Percentiles rank a stretch among this genome's conserved stretches.
Conservation (phyloP, 1,140 invertebrate species). For the Sycophaga agraensis region DNA sequence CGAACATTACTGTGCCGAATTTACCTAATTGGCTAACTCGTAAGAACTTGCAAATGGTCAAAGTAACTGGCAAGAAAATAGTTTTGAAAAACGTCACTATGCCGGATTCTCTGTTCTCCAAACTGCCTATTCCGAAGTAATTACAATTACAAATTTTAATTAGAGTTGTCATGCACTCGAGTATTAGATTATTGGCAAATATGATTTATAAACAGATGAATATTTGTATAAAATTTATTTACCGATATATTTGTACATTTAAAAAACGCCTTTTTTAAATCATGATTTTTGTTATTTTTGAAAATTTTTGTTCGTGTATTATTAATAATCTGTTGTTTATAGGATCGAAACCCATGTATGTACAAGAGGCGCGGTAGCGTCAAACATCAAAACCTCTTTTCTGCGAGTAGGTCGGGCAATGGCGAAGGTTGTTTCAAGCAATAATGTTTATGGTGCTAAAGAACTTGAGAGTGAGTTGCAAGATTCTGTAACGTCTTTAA, state of each 20-base stretch:
- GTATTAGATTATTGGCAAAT: too few species aligned
- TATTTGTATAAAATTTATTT: too few species aligned
- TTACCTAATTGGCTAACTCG: conserved; percentile 35
- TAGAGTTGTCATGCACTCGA: too few species aligned
- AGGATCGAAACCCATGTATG: conserved; percentile 33
- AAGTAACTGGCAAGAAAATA: conserved; percentile 39
- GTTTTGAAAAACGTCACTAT: conserved; percentile 29
- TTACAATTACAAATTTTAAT: neutral
- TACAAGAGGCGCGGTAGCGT: conserved; percentile 8
- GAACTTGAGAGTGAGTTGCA: conserved; percentile 22
- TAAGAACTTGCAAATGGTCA: conserved; percentile 17
- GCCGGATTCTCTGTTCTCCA: conserved; percentile 22
- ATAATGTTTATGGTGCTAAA: conserved; percentile 30
- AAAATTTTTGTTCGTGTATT: neutral
- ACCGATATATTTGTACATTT: too few species aligned
- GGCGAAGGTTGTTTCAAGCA: conserved; percentile 29
- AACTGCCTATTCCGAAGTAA: conserved; percentile 35
- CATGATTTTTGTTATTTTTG: neutral
- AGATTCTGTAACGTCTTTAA: conserved; percentile 21
- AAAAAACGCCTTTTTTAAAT: neutral
- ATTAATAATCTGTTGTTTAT: conserved; percentile 2
- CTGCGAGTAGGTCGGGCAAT: conserved; percentile 29
- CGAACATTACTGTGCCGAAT: conserved; percentile 32
- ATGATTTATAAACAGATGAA: too few species aligned
- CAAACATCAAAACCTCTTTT: conserved; percentile 32